phyloP scores from a whole-genome alignment of 1,140 invertebrate genomes.

The Tetraneura akinire region DNA sequence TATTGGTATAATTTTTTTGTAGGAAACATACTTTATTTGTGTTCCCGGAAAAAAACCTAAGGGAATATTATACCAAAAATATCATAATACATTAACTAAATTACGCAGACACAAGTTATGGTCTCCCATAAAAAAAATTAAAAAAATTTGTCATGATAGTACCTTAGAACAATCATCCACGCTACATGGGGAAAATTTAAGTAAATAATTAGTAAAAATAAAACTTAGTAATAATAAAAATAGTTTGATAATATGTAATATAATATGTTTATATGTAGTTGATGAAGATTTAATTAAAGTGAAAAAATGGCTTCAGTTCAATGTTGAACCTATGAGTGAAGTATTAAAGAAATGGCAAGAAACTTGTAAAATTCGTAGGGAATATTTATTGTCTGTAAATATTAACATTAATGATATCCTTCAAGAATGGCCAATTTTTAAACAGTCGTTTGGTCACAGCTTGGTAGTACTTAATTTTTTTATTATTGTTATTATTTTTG shows the following conservation, averaged over 20 bases:
- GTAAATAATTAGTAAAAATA: conserved; percentile 2
- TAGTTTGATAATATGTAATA: too few species aligned
- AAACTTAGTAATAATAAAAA: not conserved
- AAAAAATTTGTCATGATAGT: not conserved
- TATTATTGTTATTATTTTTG: too few species aligned
- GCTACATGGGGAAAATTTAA: not conserved
- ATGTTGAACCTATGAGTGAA: conserved; percentile 19
- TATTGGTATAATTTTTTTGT: not conserved
- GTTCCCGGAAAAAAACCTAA: not conserved
- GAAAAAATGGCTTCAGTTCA: conserved; percentile 15
- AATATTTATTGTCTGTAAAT: conserved; percentile 5
- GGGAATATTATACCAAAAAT: not conserved
- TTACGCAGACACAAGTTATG: not conserved
- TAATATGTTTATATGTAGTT: not conserved
- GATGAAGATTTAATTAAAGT: conserved; percentile 23
- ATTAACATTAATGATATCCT: not conserved
- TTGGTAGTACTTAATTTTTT: conserved; percentile 19
- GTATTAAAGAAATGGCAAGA: not conserved
- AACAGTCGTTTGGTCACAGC: conserved; percentile 6
- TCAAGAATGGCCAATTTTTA: not conserved
- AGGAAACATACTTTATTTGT: not conserved
- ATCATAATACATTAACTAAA: not conserved
- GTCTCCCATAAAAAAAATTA: conserved; percentile 1
- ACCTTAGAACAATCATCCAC: not conserved
- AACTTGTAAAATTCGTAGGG: conserved; percentile 16